Evolutionary conservation across 2,113 vertebrate species (phyloP).

Genomic region (Zapus hudsonius): DNA sequence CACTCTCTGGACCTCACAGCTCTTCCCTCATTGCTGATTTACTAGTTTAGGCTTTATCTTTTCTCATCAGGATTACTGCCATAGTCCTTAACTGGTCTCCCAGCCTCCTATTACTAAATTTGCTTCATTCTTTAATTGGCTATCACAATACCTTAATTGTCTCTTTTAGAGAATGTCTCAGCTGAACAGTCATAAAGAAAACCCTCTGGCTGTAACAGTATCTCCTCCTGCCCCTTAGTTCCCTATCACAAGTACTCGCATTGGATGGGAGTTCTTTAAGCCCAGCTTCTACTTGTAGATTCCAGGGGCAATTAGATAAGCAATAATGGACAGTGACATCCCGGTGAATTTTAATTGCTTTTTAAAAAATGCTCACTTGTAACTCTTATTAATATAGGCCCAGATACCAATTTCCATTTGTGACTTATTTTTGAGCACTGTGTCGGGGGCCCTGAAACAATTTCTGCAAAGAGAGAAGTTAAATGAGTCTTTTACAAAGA

Average conservation of each 20-base stretch:
- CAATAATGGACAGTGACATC: not conserved
- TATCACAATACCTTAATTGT: not conserved
- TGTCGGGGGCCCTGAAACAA: not conserved
- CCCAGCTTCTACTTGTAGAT: constrained; percentile 6
- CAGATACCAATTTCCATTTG: not conserved
- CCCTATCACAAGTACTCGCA: not conserved
- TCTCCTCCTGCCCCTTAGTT: not conserved
- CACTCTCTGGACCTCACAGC: rapidly evolving
- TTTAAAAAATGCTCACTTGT: constrained; percentile 20
- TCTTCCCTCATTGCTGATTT: not conserved
- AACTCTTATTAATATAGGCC: constrained; percentile 17
- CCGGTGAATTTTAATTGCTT: constrained; percentile 18
- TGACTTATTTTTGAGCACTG: constrained; percentile 1
- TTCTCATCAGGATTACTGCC: not conserved
- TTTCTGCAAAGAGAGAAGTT: not conserved
- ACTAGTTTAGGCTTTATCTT: not conserved
- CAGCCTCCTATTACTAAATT: not conserved
- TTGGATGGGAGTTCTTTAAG: constrained; percentile 31
- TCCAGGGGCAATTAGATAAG: constrained; percentile 32
- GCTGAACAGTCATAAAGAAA: not conserved
- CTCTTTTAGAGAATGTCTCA: not conserved
- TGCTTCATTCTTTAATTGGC: not conserved
- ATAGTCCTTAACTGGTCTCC: not conserved
- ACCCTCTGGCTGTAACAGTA: not conserved
- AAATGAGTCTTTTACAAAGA: not conserved